These are phyloP conservation scores for Sapajus apella DNA, from an alignment of 2,113 vertebrate genomes.

Conservation along the genomic window DNA sequence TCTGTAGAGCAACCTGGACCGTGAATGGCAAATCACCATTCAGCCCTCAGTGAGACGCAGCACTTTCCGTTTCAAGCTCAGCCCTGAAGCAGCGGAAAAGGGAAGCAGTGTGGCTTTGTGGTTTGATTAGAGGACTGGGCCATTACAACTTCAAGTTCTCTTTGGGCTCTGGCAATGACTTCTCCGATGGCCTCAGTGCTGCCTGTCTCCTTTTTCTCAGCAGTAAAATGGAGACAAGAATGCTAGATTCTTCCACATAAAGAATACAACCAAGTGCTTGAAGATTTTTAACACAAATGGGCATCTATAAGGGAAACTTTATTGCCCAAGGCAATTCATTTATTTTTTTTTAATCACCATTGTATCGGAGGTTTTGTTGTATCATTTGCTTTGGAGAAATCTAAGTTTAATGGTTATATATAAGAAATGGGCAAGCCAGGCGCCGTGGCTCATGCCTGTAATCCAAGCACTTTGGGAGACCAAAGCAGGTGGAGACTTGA, in stretches of 20 bases:
- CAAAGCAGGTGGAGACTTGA: no score
- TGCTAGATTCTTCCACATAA: neutral
- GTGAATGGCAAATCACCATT: conserved; percentile 60
- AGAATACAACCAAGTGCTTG: neutral
- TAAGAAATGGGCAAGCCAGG: neutral
- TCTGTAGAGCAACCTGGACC: neutral
- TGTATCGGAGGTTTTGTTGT: neutral
- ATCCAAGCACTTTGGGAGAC: no score
- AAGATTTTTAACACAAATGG: neutral
- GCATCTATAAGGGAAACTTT: neutral
- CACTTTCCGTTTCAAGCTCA: conserved; percentile 16
- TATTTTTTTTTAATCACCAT: no score
- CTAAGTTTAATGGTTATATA: neutral
- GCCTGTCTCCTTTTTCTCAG: conserved; percentile 6
- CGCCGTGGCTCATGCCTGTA: no score
- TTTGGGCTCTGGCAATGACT: conserved; percentile 49
- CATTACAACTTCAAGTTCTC: conserved; percentile 67
- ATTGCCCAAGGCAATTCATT: neutral
- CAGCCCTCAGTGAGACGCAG: neutral
- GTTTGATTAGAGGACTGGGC: conserved; percentile 49
- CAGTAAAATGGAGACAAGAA: neutral
- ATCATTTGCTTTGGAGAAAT: neutral
- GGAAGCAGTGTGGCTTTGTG: conserved; percentile 75
- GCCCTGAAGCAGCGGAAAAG: conserved; percentile 56
- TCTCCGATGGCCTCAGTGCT: neutral